Evolutionary conservation across 1,140 invertebrate genomes (phyloP).

Genomic region (Ectropis grisescens): DNA sequence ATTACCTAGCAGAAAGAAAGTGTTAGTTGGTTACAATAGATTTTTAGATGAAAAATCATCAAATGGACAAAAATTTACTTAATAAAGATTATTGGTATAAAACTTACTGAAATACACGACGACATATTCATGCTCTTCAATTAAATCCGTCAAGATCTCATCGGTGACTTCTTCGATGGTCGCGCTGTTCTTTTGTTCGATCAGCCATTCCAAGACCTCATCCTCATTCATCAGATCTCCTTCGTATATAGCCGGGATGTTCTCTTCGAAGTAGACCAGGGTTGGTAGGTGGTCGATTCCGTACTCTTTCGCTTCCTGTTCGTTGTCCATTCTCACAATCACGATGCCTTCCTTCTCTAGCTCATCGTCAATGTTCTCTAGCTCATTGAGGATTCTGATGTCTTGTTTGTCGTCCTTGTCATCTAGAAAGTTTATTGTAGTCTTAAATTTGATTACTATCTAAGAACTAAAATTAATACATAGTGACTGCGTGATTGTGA

Average conservation of each 20-base stretch:
- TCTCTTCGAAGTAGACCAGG: slow-evolving; percentile 92
- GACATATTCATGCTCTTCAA: slow-evolving; percentile 93
- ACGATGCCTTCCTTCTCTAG: slow-evolving; percentile 91
- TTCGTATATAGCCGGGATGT: slow-evolving; percentile 92
- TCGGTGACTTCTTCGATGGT: slow-evolving; percentile 96
- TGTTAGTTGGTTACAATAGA: no score
- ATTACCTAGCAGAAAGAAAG: no score
- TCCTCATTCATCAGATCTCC: slow-evolving; percentile 93
- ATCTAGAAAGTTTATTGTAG: slow-evolving; percentile 74
- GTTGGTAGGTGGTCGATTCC: slow-evolving; percentile 92
- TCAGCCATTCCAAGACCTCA: slow-evolving; percentile 90
- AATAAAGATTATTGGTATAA: no score
- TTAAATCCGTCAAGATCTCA: slow-evolving; percentile 88
- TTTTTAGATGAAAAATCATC: no score
- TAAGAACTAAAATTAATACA: no score
- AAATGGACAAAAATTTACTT: no score
- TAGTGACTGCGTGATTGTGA: no score
- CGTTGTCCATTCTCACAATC: slow-evolving; percentile 90
- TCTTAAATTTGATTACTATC: no score
- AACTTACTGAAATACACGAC: slow-evolving; percentile 93
- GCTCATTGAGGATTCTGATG: slow-evolving; percentile 87
- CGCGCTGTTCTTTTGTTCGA: slow-evolving; percentile 90
- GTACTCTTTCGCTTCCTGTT: slow-evolving; percentile 90
- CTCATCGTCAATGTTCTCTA: slow-evolving; percentile 95
- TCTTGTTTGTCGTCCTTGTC: slow-evolving; percentile 93